These are phyloP conservation scores for Agapostemon virescens DNA, from an alignment of 2,888 invertebrate species.

Conservation along the genomic window DNA sequence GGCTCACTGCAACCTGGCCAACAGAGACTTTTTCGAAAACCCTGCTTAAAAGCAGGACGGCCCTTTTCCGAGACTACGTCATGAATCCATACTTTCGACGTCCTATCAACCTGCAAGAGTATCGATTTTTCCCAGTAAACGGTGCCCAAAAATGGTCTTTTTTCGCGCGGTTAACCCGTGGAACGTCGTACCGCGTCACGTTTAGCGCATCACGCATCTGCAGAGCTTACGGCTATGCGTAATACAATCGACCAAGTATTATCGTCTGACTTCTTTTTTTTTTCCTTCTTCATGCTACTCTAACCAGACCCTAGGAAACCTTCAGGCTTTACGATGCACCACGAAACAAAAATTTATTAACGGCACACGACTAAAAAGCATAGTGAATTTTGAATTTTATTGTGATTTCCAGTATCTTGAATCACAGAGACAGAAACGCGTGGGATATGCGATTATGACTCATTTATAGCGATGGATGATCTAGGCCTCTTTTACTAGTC, in stretches of 20 bases:
- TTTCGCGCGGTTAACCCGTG: conserved; percentile 26
- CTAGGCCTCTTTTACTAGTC: background rate
- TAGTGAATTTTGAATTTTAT: conserved; percentile 1
- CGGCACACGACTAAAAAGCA: background rate
- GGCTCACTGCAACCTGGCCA: conserved; percentile 63
- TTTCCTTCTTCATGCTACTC: conserved; percentile 27
- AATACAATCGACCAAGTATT: conserved; percentile 72
- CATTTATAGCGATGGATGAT: background rate
- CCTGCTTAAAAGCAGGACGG: conserved; percentile 40
- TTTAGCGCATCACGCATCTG: conserved; percentile 74
- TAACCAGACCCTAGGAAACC: conserved; percentile 24
- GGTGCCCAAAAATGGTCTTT: conserved; percentile 42
- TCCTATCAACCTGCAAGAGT: conserved; percentile 37
- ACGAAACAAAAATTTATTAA: background rate
- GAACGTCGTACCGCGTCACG: conserved; percentile 63
- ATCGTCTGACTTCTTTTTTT: conserved; percentile 54
- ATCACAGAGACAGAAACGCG: background rate
- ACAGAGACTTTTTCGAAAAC: conserved; percentile 56
- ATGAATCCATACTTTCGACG: conserved; percentile 54
- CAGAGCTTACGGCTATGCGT: conserved; percentile 71
- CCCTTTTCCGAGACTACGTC: conserved; percentile 50
- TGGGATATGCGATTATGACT: background rate
- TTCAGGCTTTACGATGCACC: conserved; percentile 1
- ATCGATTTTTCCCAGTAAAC: conserved; percentile 51
- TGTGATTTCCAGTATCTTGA: background rate